phyloP scores from a whole-genome alignment of 2,113 vertebrate genomes.

The Noctilio leporinus region DNA sequence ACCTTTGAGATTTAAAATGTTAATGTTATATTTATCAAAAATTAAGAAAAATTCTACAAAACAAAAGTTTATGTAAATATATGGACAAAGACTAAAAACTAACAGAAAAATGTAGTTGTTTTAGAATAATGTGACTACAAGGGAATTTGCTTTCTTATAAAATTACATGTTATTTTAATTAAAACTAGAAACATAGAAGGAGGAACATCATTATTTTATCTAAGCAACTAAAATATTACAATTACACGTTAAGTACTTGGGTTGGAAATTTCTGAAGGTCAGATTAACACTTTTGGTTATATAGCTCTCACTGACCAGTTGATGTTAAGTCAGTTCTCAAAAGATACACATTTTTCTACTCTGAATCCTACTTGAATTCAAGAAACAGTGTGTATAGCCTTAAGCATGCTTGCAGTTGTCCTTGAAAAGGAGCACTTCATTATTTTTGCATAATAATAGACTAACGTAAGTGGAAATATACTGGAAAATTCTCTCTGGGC shows the following conservation, averaged over 20 bases:
- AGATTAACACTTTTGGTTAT: neutral
- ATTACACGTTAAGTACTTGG: neutral
- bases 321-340: neutral
- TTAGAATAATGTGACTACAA: neutral
- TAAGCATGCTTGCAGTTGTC: neutral
- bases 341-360: neutral
- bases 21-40: neutral
- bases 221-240: neutral
- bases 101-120: neutral
- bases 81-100: neutral
- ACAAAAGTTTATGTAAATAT: neutral
- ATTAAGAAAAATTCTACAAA: conserved; percentile 15
- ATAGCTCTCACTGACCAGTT: neutral
- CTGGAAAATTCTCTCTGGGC: neutral
- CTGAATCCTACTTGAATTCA: neutral
- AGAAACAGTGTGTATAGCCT: neutral
- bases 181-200: neutral
- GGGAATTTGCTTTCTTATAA: neutral
- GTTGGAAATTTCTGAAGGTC: neutral
- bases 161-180: conserved; percentile 3
- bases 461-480: neutral
- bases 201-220: neutral
- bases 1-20: neutral
- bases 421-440: neutral
- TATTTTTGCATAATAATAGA: neutral